Evolutionary conservation across 2,797 vertebrate genomes (phyloP).

Genomic region (Tympanoctomys barrerae): DNA sequence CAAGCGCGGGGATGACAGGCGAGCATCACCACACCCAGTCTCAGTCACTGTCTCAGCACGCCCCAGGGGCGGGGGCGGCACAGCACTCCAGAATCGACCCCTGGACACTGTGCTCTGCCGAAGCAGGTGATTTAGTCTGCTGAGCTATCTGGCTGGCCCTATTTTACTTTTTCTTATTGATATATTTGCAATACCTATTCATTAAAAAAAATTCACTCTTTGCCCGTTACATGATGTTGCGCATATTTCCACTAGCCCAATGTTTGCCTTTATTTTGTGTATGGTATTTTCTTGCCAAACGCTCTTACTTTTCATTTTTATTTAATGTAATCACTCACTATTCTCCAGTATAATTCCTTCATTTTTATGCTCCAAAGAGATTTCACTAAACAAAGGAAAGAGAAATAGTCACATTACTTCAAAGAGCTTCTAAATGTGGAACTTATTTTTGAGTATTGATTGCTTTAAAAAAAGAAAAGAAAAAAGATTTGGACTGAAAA

Average conservation of each 20-base stretch:
- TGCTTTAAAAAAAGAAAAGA: neutral
- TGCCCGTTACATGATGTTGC: slow-evolving; percentile 17
- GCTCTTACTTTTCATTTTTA: slow-evolving; percentile 61
- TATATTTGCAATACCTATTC: neutral
- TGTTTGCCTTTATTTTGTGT: slow-evolving; percentile 64
- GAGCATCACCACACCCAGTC: too few species aligned
- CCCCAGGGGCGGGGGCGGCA: too few species aligned
- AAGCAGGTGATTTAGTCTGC: too few species aligned
- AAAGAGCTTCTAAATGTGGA: slow-evolving; percentile 62
- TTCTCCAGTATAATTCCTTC: slow-evolving; percentile 63
- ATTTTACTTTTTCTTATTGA: neutral
- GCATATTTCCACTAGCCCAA: slow-evolving; percentile 40
- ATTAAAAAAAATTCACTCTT: slow-evolving; percentile 19
- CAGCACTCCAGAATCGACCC: too few species aligned
- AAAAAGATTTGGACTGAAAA: slow-evolving; percentile 19
- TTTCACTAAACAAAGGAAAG: slow-evolving; percentile 62
- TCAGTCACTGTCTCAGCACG: too few species aligned
- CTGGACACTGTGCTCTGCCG: too few species aligned
- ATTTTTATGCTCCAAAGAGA: slow-evolving; percentile 58
- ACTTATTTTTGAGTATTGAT: slow-evolving; percentile 55
- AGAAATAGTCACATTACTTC: slow-evolving; percentile 57
- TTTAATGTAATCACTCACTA: slow-evolving; percentile 50
- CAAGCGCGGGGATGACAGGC: too few species aligned
- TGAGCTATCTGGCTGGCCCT: too few species aligned
- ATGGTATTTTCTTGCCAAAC: slow-evolving; percentile 58